A percentile compares a stretch with the other conserved stretches of the same genome.
Evolutionary conservation across 2,888 invertebrate genomes (phyloP).

Genomic region (Cheilosia pagana): DNA sequence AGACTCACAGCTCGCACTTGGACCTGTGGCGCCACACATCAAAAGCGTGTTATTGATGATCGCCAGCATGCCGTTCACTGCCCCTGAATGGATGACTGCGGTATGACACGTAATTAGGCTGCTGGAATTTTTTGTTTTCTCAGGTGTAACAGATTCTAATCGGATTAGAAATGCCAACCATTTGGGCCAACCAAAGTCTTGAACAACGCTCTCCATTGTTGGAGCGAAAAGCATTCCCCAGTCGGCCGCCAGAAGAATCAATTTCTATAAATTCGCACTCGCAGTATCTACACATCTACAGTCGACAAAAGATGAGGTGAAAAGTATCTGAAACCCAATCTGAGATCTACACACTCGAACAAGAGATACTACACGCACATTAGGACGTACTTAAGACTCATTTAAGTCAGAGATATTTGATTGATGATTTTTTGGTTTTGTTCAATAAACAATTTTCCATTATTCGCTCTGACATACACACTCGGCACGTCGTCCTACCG

Average conservation of each 20-base stretch:
- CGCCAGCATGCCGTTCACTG: conserved; percentile 35
- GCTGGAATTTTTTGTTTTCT: conserved; percentile 75
- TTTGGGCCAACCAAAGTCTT: conserved; percentile 5
- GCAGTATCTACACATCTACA: background rate
- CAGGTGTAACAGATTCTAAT: conserved; percentile 74
- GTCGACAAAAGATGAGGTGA: conserved; percentile 19
- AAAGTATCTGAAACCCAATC: conserved; percentile 39
- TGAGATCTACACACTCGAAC: conserved; percentile 35
- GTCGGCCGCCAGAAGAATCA: conserved; percentile 8
- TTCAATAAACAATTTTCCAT: conserved; percentile 75
- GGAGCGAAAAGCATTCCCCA: conserved; percentile 13
- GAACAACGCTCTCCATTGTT: conserved; percentile 1
- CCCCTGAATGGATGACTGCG: conserved; percentile 59
- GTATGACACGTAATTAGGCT: conserved; percentile 75
- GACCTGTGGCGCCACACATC: conserved; percentile 73
- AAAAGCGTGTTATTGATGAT: conserved; percentile 74
- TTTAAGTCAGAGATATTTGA: conserved; percentile 76
- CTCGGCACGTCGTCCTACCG: conserved; percentile 69
- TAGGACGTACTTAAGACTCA: conserved; percentile 74
- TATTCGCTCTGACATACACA: conserved; percentile 71
- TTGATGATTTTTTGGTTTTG: conserved; percentile 74
- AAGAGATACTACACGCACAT: conserved; percentile 64
- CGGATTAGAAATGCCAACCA: conserved; percentile 73
- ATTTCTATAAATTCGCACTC: conserved; percentile 43
- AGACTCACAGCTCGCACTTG: conserved; percentile 36